Conservation (phyloP, 2,113 vertebrate genomes). For the Aphyosemion australe region DNA sequence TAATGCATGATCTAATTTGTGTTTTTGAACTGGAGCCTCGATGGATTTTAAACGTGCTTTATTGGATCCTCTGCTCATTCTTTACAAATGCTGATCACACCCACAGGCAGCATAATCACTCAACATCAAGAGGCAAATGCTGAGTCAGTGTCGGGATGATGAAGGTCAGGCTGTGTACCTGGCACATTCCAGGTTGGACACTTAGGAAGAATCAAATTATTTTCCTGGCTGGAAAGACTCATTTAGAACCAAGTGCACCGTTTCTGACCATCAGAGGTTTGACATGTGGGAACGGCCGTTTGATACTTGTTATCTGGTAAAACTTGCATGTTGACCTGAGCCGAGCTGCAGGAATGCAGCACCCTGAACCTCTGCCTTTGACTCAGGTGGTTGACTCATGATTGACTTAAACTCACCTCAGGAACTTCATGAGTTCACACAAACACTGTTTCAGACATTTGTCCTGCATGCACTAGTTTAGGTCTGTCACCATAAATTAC, state of each 20-base stretch:
- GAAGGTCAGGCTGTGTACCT: constrained; percentile 50
- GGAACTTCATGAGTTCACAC: neutral
- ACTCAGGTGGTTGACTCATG: constrained; percentile 7
- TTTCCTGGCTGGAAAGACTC: constrained; percentile 16
- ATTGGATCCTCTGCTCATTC: constrained; percentile 22
- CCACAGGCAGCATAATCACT: constrained; percentile 54
- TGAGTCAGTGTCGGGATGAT: constrained; percentile 50
- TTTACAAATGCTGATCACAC: constrained; percentile 42
- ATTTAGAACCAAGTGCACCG: constrained; percentile 12
- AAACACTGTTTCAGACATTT: constrained; percentile 2
- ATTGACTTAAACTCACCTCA: constrained; percentile 2
- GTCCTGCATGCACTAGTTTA: neutral
- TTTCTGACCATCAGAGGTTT: constrained; percentile 10
- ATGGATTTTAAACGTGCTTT: constrained; percentile 18
- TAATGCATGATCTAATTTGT: constrained; percentile 3
- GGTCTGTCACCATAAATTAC: neutral
- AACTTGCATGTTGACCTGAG: constrained; percentile 19
- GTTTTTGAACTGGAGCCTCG: constrained; percentile 16
- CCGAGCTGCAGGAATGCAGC: constrained; percentile 48
- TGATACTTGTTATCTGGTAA: constrained; percentile 23
- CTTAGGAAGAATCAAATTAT: constrained; percentile 38
- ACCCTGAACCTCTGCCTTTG: constrained; percentile 11
- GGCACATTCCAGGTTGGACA: constrained; percentile 44
- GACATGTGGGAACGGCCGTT: constrained; percentile 22
- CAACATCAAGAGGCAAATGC: constrained; percentile 53